Conservation (phyloP, 2,888 invertebrate genomes). For the Torymus texanus region DNA sequence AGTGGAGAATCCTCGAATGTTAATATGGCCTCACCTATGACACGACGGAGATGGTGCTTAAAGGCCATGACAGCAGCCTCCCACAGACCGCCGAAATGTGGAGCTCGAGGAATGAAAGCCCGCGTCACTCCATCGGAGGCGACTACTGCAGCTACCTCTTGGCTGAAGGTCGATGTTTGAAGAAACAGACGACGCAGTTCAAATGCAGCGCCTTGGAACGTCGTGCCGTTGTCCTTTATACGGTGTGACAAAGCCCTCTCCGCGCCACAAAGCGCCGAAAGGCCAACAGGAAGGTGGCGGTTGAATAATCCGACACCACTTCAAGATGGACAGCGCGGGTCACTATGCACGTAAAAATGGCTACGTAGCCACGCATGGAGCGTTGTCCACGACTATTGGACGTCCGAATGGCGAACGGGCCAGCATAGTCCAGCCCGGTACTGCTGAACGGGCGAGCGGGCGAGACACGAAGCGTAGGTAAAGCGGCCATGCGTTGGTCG, state of each 20-base stretch:
- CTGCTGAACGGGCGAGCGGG: neutral
- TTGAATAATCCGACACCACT: neutral
- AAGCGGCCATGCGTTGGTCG: neutral
- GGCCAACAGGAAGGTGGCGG: neutral
- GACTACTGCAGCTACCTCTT: neutral
- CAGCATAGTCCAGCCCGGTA: neutral
- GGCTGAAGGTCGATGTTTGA: neutral
- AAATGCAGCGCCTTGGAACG: neutral
- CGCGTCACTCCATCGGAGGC: neutral
- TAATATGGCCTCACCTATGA: too few relatives aligned
- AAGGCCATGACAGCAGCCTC: too few relatives aligned
- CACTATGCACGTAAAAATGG: neutral
- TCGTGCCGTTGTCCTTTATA: neutral
- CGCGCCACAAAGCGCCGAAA: neutral
- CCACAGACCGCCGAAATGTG: too few relatives aligned
- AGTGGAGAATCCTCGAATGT: too few relatives aligned
- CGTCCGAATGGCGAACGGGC: neutral
- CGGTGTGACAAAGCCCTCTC: neutral
- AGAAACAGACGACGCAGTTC: conserved; percentile 3
- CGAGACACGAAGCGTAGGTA: neutral
- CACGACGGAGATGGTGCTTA: too few relatives aligned
- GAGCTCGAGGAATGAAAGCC: neutral
- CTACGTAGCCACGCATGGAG: neutral
- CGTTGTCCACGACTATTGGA: neutral
- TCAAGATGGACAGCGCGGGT: neutral